phyloP scores from a whole-genome alignment of 2,797 vertebrate genomes.

The Protonibea diacanthus region DNA sequence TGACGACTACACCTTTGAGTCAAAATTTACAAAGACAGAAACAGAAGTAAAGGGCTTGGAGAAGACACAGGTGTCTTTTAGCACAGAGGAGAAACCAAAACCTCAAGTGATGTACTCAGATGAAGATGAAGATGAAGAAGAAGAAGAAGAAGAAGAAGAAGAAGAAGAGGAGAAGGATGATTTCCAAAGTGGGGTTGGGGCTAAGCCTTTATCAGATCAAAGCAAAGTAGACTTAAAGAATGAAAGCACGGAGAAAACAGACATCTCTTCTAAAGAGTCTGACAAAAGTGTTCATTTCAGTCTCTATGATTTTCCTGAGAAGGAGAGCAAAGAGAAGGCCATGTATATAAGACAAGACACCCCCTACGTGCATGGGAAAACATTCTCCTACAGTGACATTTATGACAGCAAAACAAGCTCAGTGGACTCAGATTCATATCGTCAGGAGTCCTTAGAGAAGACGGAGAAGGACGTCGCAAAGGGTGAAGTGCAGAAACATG shows the following conservation, averaged over 20 bases:
- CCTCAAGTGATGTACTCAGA: constrained; percentile 77
- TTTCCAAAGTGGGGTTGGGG: constrained; percentile 56
- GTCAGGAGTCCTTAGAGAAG: constrained; percentile 75
- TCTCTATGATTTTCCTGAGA: constrained; percentile 80
- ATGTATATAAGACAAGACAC: constrained; percentile 93
- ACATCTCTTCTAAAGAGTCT: constrained; percentile 66
- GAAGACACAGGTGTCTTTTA: constrained; percentile 62
- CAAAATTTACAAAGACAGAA: constrained; percentile 72
- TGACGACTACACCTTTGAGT: constrained; percentile 86
- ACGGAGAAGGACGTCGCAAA: constrained; percentile 61
- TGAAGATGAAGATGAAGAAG: constrained; percentile 79
- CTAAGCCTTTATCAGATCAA: constrained; percentile 60
- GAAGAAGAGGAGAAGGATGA: constrained; percentile 75
- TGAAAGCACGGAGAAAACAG: constrained; percentile 53
- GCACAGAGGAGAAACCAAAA: constrained; percentile 66
- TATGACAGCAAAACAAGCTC: constrained; percentile 90
- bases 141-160: constrained; percentile 57
- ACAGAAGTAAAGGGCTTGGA: constrained; percentile 56
- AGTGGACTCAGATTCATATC: constrained; percentile 79
- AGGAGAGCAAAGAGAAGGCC: constrained; percentile 75
- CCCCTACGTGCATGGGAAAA: constrained; percentile 94
- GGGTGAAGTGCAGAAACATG: constrained; percentile 48
- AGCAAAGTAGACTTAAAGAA: constrained; percentile 61
- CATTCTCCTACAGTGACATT: constrained; percentile 94
- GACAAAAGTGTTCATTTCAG: constrained; percentile 83